Conservation (phyloP, 2,888 invertebrate species). For the Thalpophila matura region DNA sequence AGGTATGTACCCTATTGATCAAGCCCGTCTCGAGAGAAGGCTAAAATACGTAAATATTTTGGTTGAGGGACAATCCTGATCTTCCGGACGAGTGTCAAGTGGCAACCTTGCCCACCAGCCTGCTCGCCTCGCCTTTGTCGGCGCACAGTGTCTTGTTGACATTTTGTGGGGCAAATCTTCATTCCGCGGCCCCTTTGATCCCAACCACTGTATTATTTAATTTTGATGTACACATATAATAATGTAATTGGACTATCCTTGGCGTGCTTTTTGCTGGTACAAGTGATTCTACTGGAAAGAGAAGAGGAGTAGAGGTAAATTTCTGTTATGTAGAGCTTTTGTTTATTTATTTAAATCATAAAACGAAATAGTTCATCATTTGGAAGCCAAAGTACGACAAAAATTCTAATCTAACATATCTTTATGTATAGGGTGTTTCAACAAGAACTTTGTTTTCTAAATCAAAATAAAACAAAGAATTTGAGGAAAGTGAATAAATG, state of each 20-base stretch:
- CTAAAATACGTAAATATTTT: constrained; percentile 3
- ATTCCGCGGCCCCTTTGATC: constrained; percentile 88
- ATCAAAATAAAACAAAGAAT: no score
- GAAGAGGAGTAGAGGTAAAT: constrained; percentile 14
- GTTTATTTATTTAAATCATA: no score
- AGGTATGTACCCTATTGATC: no score
- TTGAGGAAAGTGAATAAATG: no score
- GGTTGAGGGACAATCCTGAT: constrained; percentile 12
- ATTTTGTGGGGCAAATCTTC: constrained; percentile 90
- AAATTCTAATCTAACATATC: no score
- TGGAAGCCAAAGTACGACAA: no score
- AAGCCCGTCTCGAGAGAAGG: background rate
- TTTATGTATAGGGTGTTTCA: no score
- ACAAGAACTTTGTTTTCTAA: no score
- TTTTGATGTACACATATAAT: constrained; percentile 79
- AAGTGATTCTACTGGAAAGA: constrained; percentile 26
- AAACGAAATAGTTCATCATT: no score
- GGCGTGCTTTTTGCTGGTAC: constrained; percentile 39
- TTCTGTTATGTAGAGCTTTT: constrained; percentile 19
- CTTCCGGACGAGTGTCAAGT: constrained; percentile 36
- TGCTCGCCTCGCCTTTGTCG: constrained; percentile 79
- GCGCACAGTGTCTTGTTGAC: constrained; percentile 81
- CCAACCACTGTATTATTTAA: constrained; percentile 80
- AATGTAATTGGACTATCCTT: constrained; percentile 59
- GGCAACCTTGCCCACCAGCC: constrained; percentile 45